A percentile compares a stretch with the other conserved stretches of the same genome.
Evolutionary conservation across 2,888 invertebrate species (phyloP).

Genomic region (Ptychoptera contaminata): DNA sequence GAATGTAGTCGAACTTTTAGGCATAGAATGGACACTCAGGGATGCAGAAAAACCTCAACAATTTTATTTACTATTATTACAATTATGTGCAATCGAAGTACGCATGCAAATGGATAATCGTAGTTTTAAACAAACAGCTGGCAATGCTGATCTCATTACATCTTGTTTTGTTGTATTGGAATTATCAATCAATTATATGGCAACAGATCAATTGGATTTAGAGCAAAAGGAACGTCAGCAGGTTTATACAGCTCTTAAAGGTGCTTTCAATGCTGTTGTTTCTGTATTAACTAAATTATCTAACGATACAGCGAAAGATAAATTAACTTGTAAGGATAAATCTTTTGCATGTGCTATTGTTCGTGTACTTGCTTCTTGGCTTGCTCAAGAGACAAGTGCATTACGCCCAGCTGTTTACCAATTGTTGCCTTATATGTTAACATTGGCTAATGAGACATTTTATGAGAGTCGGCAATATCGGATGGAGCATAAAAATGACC

Average conservation of each 20-base stretch:
- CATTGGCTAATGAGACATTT: slow-evolving; percentile 68
- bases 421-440: slow-evolving; percentile 65
- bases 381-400: slow-evolving; percentile 79
- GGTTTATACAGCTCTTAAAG: slow-evolving; percentile 76
- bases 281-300: slow-evolving; percentile 56
- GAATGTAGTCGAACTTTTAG: slow-evolving; percentile 61
- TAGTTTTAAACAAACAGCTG: slow-evolving; percentile 60
- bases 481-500: slow-evolving; percentile 41
- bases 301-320: slow-evolving; percentile 56
- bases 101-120: slow-evolving; percentile 86
- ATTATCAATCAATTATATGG: slow-evolving; percentile 60
- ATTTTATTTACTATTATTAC: slow-evolving; percentile 69
- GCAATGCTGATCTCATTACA: slow-evolving; percentile 62
- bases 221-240: slow-evolving; percentile 86
- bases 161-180: slow-evolving; percentile 73
- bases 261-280: slow-evolving; percentile 70
- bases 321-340: slow-evolving; percentile 51
- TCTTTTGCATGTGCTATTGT: slow-evolving; percentile 73
- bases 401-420: slow-evolving; percentile 71
- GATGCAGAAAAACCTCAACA: slow-evolving; percentile 65
- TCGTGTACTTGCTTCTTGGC: slow-evolving; percentile 72
- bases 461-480: slow-evolving; percentile 52
- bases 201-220: slow-evolving; percentile 64
- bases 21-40: slow-evolving; percentile 69
- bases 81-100: slow-evolving; percentile 81